These are phyloP conservation scores for Echiichthys vipera DNA, from an alignment of 2,797 vertebrate species.

Conservation along the genomic window DNA sequence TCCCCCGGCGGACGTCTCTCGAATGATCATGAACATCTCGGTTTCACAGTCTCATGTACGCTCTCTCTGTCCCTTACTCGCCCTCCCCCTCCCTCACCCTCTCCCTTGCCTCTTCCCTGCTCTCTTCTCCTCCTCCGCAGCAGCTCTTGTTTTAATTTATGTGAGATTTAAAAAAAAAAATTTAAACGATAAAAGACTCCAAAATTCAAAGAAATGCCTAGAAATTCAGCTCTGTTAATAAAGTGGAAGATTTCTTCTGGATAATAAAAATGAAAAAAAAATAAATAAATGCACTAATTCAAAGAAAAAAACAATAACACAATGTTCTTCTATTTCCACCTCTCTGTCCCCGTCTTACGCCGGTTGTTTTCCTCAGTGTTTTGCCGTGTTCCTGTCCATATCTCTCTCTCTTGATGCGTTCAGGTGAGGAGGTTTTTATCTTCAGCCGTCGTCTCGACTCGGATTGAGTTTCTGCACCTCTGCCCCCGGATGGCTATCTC, in stretches of 20 bases:
- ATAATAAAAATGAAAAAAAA: background rate
- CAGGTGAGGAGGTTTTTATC: constrained; percentile 76
- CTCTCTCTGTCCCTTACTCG: constrained; percentile 23
- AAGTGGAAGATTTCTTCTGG: background rate
- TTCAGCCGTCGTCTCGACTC: constrained; percentile 56
- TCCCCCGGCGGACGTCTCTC: constrained; percentile 75
- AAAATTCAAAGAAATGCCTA: background rate
- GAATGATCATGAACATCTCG: constrained; percentile 88
- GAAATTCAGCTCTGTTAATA: background rate
- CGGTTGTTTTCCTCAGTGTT: constrained; percentile 16
- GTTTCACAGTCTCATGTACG: constrained; percentile 58
- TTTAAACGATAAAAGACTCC: background rate
- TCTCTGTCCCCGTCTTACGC: constrained; percentile 10
- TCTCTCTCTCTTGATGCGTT: constrained; percentile 30
- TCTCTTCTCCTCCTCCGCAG: constrained; percentile 47
- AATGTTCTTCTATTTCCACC: background rate
- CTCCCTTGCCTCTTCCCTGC: constrained; percentile 42
- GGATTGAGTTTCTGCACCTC: constrained; percentile 76
- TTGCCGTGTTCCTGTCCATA: constrained; percentile 33
- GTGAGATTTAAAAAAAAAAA: no score
- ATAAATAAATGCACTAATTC: background rate
- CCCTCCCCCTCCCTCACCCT: constrained; percentile 59
- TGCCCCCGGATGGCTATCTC: constrained; percentile 66
- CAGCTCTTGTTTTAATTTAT: constrained; percentile 1
- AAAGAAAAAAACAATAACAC: background rate